A percentile compares a stretch with the other conserved stretches of the same genome.
These are phyloP conservation scores for Macaca nemestrina DNA, from an alignment of 2,113 vertebrate genomes.

Conservation along the genomic window DNA sequence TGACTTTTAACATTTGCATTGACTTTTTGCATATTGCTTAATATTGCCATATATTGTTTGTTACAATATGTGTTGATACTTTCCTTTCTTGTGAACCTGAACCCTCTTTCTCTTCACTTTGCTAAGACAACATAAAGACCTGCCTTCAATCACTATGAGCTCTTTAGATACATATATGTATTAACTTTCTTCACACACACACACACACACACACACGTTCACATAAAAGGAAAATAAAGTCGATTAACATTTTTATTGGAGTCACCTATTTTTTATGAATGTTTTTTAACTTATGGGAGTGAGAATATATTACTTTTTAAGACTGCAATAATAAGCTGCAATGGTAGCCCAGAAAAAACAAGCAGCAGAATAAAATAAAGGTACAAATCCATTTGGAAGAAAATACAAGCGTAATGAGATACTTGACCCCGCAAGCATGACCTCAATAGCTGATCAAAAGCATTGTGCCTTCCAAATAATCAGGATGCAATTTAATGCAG, in stretches of 20 bases:
- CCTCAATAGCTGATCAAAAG: conserved; percentile 70
- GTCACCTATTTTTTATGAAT: background rate
- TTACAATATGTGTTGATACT: too few species aligned
- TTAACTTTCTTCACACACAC: background rate
- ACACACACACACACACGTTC: background rate
- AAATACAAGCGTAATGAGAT: conserved; percentile 74
- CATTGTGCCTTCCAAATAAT: conserved; percentile 69
- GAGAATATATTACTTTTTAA: conserved; percentile 63
- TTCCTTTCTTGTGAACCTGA: background rate
- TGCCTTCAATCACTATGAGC: background rate
- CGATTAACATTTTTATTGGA: conserved; percentile 67
- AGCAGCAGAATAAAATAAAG: conserved; percentile 69
- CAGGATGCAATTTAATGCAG: conserved; percentile 67
- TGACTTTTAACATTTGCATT: background rate
- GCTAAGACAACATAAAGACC: background rate
- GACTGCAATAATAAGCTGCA: conserved; percentile 53
- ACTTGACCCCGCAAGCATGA: conserved; percentile 68
- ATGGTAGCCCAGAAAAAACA: conserved; percentile 70
- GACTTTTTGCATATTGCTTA: background rate
- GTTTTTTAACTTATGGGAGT: conserved; percentile 59
- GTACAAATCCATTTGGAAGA: conserved; percentile 69
- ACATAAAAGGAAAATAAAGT: background rate
- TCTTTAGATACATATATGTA: background rate
- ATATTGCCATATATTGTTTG: background rate
- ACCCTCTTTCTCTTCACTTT: background rate